A percentile compares a stretch with the other conserved stretches of the same genome.
Evolutionary conservation across 2,113 vertebrate species (phyloP).

Genomic region (Glaucomys volans): DNA sequence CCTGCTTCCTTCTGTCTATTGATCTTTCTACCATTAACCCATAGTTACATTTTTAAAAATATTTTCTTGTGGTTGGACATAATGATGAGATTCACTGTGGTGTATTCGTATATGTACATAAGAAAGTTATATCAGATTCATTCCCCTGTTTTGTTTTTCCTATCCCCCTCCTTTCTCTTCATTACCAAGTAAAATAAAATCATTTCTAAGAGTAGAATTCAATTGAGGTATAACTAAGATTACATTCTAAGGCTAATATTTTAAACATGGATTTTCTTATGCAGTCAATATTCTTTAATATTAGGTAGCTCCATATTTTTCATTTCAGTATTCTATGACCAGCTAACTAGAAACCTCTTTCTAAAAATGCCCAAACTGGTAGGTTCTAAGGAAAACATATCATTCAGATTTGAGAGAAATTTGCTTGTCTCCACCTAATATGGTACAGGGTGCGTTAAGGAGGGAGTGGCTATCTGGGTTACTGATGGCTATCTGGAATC

Average conservation of each 20-base stretch:
- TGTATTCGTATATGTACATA: too few species aligned
- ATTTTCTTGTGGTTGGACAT: too few species aligned
- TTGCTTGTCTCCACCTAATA: background rate
- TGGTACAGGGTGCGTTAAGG: background rate
- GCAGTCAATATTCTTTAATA: conserved; percentile 12
- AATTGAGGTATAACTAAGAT: background rate
- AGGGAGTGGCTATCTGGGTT: background rate
- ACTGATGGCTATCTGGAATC: background rate
- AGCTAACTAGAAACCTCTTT: background rate
- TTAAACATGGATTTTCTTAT: background rate
- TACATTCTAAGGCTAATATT: background rate
- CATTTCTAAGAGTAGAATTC: background rate
- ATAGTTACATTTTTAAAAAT: too few species aligned
- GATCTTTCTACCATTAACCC: too few species aligned
- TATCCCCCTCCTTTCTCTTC: too few species aligned
- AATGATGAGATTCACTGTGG: too few species aligned
- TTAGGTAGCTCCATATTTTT: conserved; percentile 5
- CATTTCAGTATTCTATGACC: conserved; percentile 22
- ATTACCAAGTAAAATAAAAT: too few species aligned
- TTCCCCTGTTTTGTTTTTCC: too few species aligned
- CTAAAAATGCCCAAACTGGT: conserved; percentile 25
- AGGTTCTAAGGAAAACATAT: background rate
- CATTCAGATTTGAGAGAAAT: background rate
- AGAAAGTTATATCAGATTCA: too few species aligned
- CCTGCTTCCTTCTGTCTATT: too few species aligned